These are phyloP conservation scores for Microchirus variegatus DNA, from an alignment of 2,797 vertebrate species.

Conservation along the genomic window DNA sequence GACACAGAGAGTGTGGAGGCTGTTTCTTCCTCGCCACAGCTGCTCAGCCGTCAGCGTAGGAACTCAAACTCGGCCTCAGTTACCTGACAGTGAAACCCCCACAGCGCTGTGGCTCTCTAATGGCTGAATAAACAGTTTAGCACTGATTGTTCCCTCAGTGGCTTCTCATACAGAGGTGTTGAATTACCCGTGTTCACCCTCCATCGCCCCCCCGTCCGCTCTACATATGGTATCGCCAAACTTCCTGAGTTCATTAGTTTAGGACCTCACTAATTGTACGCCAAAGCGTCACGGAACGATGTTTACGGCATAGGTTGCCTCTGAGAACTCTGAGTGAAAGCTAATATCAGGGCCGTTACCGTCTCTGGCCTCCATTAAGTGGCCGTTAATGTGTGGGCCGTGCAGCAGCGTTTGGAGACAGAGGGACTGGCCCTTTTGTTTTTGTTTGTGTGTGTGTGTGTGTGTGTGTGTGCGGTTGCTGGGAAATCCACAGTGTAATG, in stretches of 20 bases:
- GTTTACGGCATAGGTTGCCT: slow-evolving; percentile 36
- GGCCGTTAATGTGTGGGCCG: slow-evolving; percentile 52
- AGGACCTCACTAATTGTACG: slow-evolving; percentile 61
- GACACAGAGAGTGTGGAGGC: background rate
- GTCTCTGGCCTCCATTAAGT: slow-evolving; percentile 67
- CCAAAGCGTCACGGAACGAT: slow-evolving; percentile 16
- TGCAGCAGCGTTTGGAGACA: slow-evolving; percentile 51
- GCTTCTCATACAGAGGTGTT: slow-evolving; percentile 59
- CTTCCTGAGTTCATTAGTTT: slow-evolving; percentile 62
- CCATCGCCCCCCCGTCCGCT: slow-evolving; percentile 34
- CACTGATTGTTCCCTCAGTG: slow-evolving; percentile 66
- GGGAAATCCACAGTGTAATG: slow-evolving; percentile 65
- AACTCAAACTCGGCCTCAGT: slow-evolving; percentile 43
- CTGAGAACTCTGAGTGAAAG: slow-evolving; percentile 32
- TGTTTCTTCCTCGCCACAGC: slow-evolving; percentile 5
- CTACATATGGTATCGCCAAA: slow-evolving; percentile 32
- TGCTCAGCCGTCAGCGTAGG: slow-evolving; percentile 1
- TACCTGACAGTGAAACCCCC: slow-evolving; percentile 23
- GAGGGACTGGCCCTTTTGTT: slow-evolving; percentile 53
- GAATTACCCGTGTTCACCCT: slow-evolving; percentile 59
- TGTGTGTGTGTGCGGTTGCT: slow-evolving; percentile 59
- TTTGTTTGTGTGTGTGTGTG: slow-evolving; percentile 69
- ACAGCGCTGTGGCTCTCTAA: slow-evolving; percentile 46
- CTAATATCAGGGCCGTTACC: slow-evolving; percentile 41
- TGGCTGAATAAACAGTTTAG: slow-evolving; percentile 74